Evolutionary conservation across 2,888 invertebrate species (phyloP), one percentile per base, ranked within the genome.

Genomic region (Sphaerophoria rueppellii): DNA sequence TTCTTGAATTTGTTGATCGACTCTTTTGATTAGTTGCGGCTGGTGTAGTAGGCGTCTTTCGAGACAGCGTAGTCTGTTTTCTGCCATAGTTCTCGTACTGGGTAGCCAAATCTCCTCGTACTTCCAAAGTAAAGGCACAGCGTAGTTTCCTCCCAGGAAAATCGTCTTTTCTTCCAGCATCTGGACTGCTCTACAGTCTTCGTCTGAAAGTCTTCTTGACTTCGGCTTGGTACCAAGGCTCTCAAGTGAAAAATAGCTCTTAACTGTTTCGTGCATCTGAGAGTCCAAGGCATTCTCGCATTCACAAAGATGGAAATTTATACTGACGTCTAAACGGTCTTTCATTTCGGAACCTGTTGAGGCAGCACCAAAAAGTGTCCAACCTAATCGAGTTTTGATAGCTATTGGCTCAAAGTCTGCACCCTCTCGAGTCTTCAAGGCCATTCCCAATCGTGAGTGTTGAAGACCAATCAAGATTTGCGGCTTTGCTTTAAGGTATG

Each of bases 31-130:
- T 11, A 73, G 4, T 35, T 14, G 54, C 1, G 72, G 61, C 52
- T 61, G 52, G 1, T 43, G 32, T 4, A 4, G 5, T 16, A 73
- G 52, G 0, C 61, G 60, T 14, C 24, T 61, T 9, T 72, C 60
- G n/a, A 72, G 52, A 40, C 72, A 72, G 43, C 11, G 72, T 61
- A 72, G 2, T 14, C 72, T 72, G 14, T 11, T 60, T 54, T 72
- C 61, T 6, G 61, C 61, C 61, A 61, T 72, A 5, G 40, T 32
- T 32, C 12, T 72, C 3, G 52, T 32, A 6, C 6, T 2, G 6
- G 61, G 72, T 1, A 72, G 34, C 7, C 7, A 2, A 16, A 73
- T 16, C 0, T 35, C 54, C 6, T 43, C 11, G 7, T 43, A 55
- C 9, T 55, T 73, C 73, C 73, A 74, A 0, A 65, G 46, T 0